Percentiles rank a stretch among this genome's conserved stretches.
These are phyloP conservation scores for Apamea crenata DNA, from an alignment of 2,888 invertebrate genomes.

Conservation along the genomic window DNA sequence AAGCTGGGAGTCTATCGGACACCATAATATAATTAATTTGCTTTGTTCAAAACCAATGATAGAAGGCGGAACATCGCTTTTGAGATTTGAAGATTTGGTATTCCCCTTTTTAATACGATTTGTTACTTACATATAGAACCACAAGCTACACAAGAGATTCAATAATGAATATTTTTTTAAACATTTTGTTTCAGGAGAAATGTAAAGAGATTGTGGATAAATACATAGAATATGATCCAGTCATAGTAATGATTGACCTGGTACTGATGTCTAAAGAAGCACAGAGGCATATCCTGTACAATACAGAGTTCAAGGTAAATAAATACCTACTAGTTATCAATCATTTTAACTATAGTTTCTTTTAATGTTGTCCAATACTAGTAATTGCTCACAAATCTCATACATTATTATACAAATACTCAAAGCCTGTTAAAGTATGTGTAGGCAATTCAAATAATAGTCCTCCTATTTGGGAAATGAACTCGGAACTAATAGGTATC, in stretches of 20 bases:
- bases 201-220: conserved; percentile 96
- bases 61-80: neutral
- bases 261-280: conserved; percentile 95
- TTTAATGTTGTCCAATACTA: neutral
- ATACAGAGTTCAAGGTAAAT: conserved; percentile 93
- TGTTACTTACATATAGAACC: neutral
- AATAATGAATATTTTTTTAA: neutral
- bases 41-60: neutral
- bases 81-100: neutral
- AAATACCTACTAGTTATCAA: neutral
- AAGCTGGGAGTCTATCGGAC: neutral
- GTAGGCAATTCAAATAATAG: neutral
- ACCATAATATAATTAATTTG: neutral
- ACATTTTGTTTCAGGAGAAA: conserved; percentile 90
- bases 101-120: neutral
- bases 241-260: conserved; percentile 96
- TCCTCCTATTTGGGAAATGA: neutral
- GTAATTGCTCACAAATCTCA: neutral
- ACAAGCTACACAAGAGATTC: neutral
- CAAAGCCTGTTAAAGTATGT: neutral
- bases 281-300: conserved; percentile 96
- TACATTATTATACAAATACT: neutral
- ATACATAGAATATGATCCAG: conserved; percentile 97
- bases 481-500: neutral
- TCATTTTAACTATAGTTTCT: neutral